These are phyloP conservation scores for Oryzaephilus surinamensis DNA, from an alignment of 1,140 invertebrate genomes.

Conservation along the genomic window DNA sequence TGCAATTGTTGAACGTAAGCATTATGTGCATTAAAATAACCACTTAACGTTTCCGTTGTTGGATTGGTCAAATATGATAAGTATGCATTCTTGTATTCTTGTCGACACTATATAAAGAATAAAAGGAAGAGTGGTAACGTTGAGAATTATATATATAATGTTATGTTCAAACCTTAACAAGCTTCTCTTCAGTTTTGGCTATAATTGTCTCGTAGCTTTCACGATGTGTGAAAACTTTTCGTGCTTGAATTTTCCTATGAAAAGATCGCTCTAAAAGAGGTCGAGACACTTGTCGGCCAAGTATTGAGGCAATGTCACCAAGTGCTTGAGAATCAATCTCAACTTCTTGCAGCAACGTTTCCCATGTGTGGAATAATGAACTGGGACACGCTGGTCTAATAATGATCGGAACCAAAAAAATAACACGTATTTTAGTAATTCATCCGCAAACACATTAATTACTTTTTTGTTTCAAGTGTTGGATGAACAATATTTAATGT, in stretches of 20 bases:
- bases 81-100: conserved; percentile 79
- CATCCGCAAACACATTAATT: no score
- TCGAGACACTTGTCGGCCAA: conserved; percentile 73
- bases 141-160: background rate
- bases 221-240: conserved; percentile 84
- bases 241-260: conserved; percentile 84
- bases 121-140: background rate
- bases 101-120: conserved; percentile 52
- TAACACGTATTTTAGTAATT: background rate
- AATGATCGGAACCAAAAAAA: conserved; percentile 15
- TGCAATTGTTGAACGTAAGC: conserved; percentile 85
- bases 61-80: conserved; percentile 56
- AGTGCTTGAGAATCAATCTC: conserved; percentile 87
- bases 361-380: conserved; percentile 83
- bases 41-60: conserved; percentile 56
- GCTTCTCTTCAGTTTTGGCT: conserved; percentile 78
- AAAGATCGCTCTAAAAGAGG: conserved; percentile 83
- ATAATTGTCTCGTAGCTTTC: conserved; percentile 86
- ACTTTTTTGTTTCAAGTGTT: no score
- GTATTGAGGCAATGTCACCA: conserved; percentile 73
- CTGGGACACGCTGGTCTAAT: conserved; percentile 68
- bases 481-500: no score
- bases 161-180: conserved; percentile 56
- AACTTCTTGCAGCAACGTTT: conserved; percentile 81
- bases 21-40: conserved; percentile 87